Evolutionary conservation across 2,888 invertebrate genomes (phyloP).

Genomic region (Napeogenes inachia): DNA sequence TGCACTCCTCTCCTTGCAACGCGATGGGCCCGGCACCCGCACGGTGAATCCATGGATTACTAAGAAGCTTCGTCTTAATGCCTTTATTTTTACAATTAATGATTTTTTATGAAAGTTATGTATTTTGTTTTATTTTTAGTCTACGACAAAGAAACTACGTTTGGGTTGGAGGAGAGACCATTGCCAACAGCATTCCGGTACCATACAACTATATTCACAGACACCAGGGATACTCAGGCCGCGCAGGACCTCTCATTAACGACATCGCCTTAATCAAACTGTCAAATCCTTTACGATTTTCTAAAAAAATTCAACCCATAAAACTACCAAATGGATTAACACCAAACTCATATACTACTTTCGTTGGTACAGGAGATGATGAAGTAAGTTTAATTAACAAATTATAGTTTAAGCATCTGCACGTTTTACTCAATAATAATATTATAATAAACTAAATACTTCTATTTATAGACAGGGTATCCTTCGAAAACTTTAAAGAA

Average conservation of each 20-base stretch:
- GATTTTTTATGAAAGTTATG: no score
- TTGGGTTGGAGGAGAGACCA: slow-evolving; percentile 30
- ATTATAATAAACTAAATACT: neutral
- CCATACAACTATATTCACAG: slow-evolving; percentile 30
- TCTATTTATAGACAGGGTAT: slow-evolving; percentile 21
- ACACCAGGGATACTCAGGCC: slow-evolving; percentile 18
- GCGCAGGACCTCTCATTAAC: slow-evolving; percentile 16
- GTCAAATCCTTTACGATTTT: slow-evolving; percentile 21
- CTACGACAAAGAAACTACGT: slow-evolving; percentile 4
- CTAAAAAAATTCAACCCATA: slow-evolving; percentile 25
- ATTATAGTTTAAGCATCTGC: neutral
- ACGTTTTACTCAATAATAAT: neutral
- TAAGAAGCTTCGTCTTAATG: no score
- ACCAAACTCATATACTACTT: slow-evolving; percentile 1
- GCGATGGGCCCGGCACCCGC: no score
- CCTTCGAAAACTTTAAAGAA: slow-evolving; percentile 18
- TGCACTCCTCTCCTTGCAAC: no score
- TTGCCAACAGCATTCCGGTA: slow-evolving; percentile 20
- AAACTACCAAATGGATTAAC: slow-evolving; percentile 17
- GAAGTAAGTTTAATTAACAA: slow-evolving; percentile 23
- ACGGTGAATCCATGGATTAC: no score
- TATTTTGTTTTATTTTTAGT: slow-evolving; percentile 12
- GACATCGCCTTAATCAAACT: slow-evolving; percentile 30
- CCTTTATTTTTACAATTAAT: no score
- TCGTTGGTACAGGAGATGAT: slow-evolving; percentile 28